phyloP scores from a whole-genome alignment of 2,888 invertebrate genomes.

The Acholoe squamosa region DNA sequence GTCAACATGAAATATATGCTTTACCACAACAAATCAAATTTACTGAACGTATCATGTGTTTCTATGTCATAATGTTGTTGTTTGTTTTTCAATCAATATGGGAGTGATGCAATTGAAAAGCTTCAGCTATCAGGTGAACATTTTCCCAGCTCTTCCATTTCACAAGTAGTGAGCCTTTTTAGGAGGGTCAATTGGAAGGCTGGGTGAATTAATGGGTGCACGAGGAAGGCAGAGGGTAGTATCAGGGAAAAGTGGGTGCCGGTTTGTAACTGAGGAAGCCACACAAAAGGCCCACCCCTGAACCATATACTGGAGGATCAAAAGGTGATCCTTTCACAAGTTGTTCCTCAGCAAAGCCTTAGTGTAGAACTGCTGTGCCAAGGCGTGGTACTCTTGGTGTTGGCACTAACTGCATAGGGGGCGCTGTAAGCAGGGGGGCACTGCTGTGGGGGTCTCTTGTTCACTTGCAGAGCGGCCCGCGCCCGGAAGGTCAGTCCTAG shows the following conservation, averaged over 20 bases:
- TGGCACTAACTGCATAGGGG: not conserved
- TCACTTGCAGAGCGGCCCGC: not conserved
- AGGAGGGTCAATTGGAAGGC: too few relatives aligned
- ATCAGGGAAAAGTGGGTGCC: too few relatives aligned
- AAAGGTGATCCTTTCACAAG: slow-evolving; percentile 16
- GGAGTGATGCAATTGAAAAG: too few relatives aligned
- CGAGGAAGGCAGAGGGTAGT: not conserved
- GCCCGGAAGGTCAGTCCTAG: not conserved
- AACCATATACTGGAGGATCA: not conserved
- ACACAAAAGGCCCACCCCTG: not conserved
- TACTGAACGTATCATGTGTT: too few relatives aligned
- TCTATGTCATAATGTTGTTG: too few relatives aligned
- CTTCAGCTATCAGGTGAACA: too few relatives aligned
- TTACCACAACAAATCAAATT: too few relatives aligned
- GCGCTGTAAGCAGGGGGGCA: slow-evolving; percentile 37
- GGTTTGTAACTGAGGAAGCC: not conserved
- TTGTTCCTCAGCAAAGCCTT: not conserved
- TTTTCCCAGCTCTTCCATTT: too few relatives aligned
- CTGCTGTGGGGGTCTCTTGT: not conserved
- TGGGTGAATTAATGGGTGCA: not conserved
- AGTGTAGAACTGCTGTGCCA: not conserved
- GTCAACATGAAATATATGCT: too few relatives aligned
- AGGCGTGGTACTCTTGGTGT: not conserved
- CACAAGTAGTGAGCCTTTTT: too few relatives aligned
- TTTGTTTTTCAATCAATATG: too few relatives aligned